These are phyloP conservation scores for Empis livida DNA, from an alignment of 2,888 invertebrate genomes.

Conservation along the genomic window DNA sequence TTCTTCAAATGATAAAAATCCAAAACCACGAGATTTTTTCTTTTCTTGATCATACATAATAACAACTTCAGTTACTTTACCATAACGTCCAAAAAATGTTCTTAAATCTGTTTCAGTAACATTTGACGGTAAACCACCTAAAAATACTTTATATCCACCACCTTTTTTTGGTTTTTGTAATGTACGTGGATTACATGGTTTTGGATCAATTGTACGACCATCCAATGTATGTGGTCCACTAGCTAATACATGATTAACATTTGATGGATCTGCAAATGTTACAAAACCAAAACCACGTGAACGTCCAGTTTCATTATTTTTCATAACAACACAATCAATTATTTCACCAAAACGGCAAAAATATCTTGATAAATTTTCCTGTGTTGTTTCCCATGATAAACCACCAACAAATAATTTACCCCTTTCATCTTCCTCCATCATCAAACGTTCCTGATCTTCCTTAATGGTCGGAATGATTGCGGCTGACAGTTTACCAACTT, in stretches of 20 bases:
- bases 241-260: constrained; percentile 81
- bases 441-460: constrained; percentile 9
- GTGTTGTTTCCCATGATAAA: constrained; percentile 88
- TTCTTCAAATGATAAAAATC: constrained; percentile 88
- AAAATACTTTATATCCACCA: constrained; percentile 87
- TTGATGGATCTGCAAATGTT: constrained; percentile 84
- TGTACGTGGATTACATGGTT: constrained; percentile 87
- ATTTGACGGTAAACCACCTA: constrained; percentile 92
- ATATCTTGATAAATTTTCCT: constrained; percentile 63
- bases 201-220: constrained; percentile 84
- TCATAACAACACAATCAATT: constrained; percentile 96
- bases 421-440: constrained; percentile 37
- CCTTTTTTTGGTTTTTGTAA: constrained; percentile 85
- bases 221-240: constrained; percentile 89
- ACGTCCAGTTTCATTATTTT: constrained; percentile 90
- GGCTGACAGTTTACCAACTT: no score
- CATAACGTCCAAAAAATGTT: constrained; percentile 84
- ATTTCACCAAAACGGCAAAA: constrained; percentile 93
- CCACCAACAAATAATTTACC: constrained; percentile 90
- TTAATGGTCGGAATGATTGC: constrained; percentile 1
- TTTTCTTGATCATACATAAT: constrained; percentile 98
- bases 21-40: constrained; percentile 92
- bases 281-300: constrained; percentile 96
- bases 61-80: constrained; percentile 92
- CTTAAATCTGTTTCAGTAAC: constrained; percentile 89